A percentile compares a stretch with the other conserved stretches of the same genome.
These are phyloP conservation scores for Gymnothorax reevesii DNA, from an alignment of 2,797 vertebrate genomes.

Conservation along the genomic window DNA sequence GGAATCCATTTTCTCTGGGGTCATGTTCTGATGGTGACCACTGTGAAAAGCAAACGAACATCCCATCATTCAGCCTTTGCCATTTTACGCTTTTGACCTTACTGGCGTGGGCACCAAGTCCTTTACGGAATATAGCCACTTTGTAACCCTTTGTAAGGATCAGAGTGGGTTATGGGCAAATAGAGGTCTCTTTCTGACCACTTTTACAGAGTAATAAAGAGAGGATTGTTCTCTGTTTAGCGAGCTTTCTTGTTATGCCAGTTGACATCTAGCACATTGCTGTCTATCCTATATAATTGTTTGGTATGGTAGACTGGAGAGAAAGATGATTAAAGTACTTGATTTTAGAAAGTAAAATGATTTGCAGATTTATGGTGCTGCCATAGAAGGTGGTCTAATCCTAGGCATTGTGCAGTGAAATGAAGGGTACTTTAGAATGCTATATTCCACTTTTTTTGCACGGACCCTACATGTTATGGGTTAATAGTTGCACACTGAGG, in stretches of 20 bases:
- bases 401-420: not conserved
- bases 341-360: not conserved
- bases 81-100: constrained; percentile 5
- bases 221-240: constrained; percentile 7
- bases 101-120: not conserved
- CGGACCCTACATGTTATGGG: not conserved
- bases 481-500: not conserved
- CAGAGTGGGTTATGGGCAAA: not conserved
- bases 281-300: not conserved
- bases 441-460: not conserved
- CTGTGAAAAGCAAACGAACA: not conserved
- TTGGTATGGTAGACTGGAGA: not conserved
- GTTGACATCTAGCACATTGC: constrained; percentile 1
- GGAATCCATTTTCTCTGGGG: not conserved
- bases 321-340: not conserved
- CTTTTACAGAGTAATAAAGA: not conserved
- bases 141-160: constrained; percentile 8
- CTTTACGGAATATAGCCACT: not conserved
- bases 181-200: not conserved
- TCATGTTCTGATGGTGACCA: not conserved
- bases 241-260: not conserved
- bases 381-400: not conserved
- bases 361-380: not conserved
- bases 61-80: not conserved
- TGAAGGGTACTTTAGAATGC: not conserved